phyloP scores from a whole-genome alignment of 2,113 vertebrate species.

The Trichomycterus rosablanca region DNA sequence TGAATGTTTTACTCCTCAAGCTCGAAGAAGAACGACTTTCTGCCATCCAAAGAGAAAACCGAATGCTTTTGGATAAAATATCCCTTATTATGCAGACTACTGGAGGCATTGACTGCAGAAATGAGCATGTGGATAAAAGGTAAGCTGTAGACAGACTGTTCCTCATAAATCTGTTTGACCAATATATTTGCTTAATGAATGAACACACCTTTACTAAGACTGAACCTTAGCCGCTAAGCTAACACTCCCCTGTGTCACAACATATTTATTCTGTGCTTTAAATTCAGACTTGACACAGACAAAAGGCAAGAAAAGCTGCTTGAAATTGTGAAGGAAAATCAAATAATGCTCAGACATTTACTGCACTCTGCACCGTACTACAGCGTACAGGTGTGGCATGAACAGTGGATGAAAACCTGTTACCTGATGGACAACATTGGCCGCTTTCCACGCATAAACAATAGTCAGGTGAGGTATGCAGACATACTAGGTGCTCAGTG shows the following conservation, averaged over 20 bases:
- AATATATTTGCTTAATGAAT: neutral
- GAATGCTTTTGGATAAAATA: slow-evolving; percentile 66
- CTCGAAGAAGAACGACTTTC: slow-evolving; percentile 60
- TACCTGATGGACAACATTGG: slow-evolving; percentile 54
- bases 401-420: slow-evolving; percentile 63
- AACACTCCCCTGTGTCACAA: too few species aligned
- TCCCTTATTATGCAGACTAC: slow-evolving; percentile 62
- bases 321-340: slow-evolving; percentile 63
- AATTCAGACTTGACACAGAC: slow-evolving; percentile 55
- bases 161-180: neutral
- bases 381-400: slow-evolving; percentile 55
- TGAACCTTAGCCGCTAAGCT: too few species aligned
- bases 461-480: neutral
- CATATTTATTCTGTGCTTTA: neutral
- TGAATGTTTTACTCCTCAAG: slow-evolving; percentile 30
- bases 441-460: slow-evolving; percentile 47
- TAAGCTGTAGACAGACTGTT: slow-evolving; percentile 42
- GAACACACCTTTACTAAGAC: too few species aligned
- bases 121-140: slow-evolving; percentile 60
- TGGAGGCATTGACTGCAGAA: slow-evolving; percentile 58
- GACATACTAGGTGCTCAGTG: neutral
- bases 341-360: slow-evolving; percentile 54
- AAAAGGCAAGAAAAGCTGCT: slow-evolving; percentile 58
- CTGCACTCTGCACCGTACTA: slow-evolving; percentile 56
- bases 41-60: slow-evolving; percentile 64